These are phyloP conservation scores for Nylanderia fulva DNA, from an alignment of 1,140 invertebrate genomes.

Conservation along the genomic window DNA sequence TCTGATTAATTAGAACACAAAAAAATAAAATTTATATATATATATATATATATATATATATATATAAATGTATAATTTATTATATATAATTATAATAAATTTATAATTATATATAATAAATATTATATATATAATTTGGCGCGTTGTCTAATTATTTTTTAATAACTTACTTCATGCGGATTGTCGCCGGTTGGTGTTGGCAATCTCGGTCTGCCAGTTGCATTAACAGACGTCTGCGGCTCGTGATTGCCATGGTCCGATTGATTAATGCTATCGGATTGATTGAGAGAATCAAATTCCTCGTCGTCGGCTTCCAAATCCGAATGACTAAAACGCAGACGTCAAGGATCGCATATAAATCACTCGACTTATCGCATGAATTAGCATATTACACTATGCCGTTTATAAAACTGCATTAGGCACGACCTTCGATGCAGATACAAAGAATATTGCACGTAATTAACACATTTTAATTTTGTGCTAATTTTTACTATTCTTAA, in stretches of 20 bases:
- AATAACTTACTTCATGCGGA: constrained; percentile 79
- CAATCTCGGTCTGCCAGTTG: constrained; percentile 73
- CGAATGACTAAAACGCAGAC: constrained; percentile 84
- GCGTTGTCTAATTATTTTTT: constrained; percentile 3
- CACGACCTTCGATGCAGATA: constrained; percentile 68
- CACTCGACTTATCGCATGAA: background rate
- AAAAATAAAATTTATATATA: too few species aligned
- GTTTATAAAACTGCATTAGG: constrained; percentile 69
- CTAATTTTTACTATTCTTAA: background rate
- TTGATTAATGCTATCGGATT: constrained; percentile 81
- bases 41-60: too few species aligned
- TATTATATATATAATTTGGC: too few species aligned
- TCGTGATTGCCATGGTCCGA: constrained; percentile 78
- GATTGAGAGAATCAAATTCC: constrained; percentile 84
- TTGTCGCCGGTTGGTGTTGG: constrained; percentile 83
- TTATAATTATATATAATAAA: too few species aligned
- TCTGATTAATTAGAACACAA: background rate
- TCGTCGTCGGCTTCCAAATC: constrained; percentile 89
- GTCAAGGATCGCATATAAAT: constrained; percentile 50
- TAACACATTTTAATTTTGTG: background rate
- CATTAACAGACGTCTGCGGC: constrained; percentile 68
- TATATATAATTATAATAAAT: background rate
- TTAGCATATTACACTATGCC: constrained; percentile 4
- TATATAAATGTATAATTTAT: too few species aligned
- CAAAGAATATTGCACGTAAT: constrained; percentile 28